These are phyloP conservation scores for Encarsia formosa DNA, from an alignment of 2,888 invertebrate genomes.

Conservation along the genomic window DNA sequence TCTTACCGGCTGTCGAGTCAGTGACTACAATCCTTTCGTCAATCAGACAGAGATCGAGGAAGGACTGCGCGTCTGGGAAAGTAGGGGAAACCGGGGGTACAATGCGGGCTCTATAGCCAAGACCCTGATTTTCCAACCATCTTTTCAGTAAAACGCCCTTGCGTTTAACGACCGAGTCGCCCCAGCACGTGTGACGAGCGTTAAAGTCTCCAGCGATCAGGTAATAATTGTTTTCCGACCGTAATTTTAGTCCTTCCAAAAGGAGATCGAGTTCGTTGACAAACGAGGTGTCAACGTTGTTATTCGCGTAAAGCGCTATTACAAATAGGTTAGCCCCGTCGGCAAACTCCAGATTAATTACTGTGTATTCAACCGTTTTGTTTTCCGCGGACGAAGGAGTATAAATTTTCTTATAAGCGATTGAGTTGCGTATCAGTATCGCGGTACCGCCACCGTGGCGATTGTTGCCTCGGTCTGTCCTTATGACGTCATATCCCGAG, in stretches of 20 bases:
- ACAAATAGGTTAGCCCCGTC: constrained; percentile 7
- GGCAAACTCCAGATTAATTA: constrained; percentile 7
- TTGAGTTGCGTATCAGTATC: constrained; percentile 13
- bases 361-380: background rate
- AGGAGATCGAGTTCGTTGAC: constrained; percentile 3
- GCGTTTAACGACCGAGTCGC: constrained; percentile 5
- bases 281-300: constrained; percentile 1
- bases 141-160: constrained; percentile 7
- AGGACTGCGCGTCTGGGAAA: constrained; percentile 7
- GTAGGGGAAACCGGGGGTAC: constrained; percentile 3
- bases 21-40: constrained; percentile 10
- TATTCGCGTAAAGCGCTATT: constrained; percentile 20
- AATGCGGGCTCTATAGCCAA: background rate
- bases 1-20: background rate
- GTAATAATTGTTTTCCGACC: constrained; percentile 7
- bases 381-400: background rate
- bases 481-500: constrained; percentile 11
- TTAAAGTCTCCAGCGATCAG: constrained; percentile 28
- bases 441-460: constrained; percentile 20
- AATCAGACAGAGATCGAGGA: constrained; percentile 19
- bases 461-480: constrained; percentile 10
- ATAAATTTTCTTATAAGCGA: background rate
- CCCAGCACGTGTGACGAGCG: constrained; percentile 14
- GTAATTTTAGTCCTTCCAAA: constrained; percentile 10
- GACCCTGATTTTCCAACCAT: background rate